A percentile compares a stretch with the other conserved stretches of the same genome.
Evolutionary conservation across 2,888 invertebrate species (phyloP).

Genomic region (Drosophila ezoana): DNA sequence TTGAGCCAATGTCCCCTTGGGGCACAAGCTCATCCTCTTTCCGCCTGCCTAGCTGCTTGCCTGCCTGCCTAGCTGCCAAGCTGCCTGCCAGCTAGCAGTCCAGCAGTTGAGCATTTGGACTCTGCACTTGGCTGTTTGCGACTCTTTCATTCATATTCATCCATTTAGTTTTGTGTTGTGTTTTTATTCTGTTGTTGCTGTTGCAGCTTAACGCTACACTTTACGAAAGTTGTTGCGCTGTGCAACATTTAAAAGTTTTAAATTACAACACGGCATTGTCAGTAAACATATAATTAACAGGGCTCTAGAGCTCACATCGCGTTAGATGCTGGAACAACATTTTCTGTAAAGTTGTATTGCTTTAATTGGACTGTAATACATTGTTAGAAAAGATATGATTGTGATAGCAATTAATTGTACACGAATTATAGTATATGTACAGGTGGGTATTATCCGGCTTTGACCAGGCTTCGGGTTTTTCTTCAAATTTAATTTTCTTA

Average conservation of each 20-base stretch:
- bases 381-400: no score
- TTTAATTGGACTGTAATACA: not conserved
- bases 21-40: slow-evolving; percentile 43
- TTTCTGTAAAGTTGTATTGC: not conserved
- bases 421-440: no score
- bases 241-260: not conserved
- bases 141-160: slow-evolving; percentile 76
- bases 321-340: not conserved
- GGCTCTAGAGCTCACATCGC: not conserved
- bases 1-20: slow-evolving; percentile 73
- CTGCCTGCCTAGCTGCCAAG: not conserved
- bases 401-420: no score
- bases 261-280: not conserved
- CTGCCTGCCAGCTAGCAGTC: slow-evolving; percentile 4
- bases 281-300: no score
- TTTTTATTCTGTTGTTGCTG: slow-evolving; percentile 32
- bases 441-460: no score
- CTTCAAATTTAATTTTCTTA: not conserved
- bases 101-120: slow-evolving; percentile 50
- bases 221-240: slow-evolving; percentile 2
- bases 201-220: slow-evolving; percentile 45
- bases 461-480: no score
- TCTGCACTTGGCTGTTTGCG: slow-evolving; percentile 64
- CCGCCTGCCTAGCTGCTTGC: not conserved
- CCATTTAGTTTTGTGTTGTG: slow-evolving; percentile 64